Percentiles rank a stretch among this genome's conserved stretches.
Conservation (phyloP, 2,113 vertebrate species). For the Crotalus helleri region DNA sequence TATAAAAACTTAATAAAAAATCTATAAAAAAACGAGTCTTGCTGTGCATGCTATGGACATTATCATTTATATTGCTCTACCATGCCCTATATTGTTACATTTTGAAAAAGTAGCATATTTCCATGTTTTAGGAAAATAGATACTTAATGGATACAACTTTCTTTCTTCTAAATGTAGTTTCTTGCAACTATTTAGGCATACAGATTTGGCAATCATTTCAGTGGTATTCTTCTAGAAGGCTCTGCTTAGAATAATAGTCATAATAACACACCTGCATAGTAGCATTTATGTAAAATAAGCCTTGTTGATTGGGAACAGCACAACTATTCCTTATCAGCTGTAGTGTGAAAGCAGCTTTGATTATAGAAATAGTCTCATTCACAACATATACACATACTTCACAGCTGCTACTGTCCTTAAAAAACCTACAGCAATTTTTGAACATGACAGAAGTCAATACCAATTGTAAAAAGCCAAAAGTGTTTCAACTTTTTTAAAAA, state of each 20-base stretch:
- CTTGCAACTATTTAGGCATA: background rate
- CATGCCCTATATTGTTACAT: background rate
- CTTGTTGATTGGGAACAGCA: background rate
- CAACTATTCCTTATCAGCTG: background rate
- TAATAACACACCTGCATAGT: background rate
- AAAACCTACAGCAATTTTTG: background rate
- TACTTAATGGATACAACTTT: background rate
- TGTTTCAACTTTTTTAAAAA: background rate
- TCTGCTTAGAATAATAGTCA: background rate
- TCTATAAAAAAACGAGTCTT: background rate
- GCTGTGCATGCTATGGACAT: background rate
- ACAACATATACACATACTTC: background rate
- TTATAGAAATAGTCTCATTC: background rate
- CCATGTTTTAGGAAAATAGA: background rate
- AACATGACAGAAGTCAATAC: background rate
- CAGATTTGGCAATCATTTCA: background rate
- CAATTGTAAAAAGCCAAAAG: background rate
- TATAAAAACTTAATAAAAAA: too few species aligned
- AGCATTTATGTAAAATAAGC: background rate
- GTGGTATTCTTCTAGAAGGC: background rate
- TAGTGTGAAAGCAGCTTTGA: background rate
- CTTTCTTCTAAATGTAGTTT: background rate
- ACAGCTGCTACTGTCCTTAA: background rate
- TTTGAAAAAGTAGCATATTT: background rate
- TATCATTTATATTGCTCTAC: background rate